A percentile compares a stretch with the other conserved stretches of the same genome.
These are phyloP conservation scores for Spodoptera picta DNA, from an alignment of 2,888 invertebrate species.

Conservation along the genomic window DNA sequence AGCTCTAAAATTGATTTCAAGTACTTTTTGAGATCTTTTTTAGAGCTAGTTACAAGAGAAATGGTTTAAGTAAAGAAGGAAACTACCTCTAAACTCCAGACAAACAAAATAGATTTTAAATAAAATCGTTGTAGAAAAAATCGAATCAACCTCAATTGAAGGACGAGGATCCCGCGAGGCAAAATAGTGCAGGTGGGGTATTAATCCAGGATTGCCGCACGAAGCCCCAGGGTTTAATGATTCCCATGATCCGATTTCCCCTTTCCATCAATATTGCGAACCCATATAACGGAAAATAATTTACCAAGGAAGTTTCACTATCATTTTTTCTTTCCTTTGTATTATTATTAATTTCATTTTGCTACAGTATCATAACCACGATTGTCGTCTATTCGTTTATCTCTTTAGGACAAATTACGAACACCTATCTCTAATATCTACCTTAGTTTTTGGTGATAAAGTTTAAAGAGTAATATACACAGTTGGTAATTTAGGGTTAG, in stretches of 20 bases:
- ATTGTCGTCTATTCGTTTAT: no score
- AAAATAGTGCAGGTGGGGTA: constrained; percentile 48
- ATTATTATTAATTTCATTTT: no score
- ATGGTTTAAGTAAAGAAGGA: constrained; percentile 1
- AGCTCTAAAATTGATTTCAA: no score
- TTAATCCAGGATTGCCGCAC: constrained; percentile 44
- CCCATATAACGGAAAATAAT: constrained; percentile 9
- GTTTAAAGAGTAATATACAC: no score
- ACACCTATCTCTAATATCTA: no score
- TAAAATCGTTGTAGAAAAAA: constrained; percentile 49
- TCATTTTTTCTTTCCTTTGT: no score
- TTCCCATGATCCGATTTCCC: constrained; percentile 51
- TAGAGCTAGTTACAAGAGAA: no score
- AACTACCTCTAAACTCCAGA: constrained; percentile 19
- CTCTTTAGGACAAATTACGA: no score
- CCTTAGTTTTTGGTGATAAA: no score
- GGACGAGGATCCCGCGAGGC: constrained; percentile 43
- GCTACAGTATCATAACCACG: no score
- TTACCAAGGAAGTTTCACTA: background rate
- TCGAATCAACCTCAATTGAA: constrained; percentile 46
- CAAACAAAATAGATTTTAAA: constrained; percentile 35
- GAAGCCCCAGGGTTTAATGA: constrained; percentile 49
- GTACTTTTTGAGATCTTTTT: no score
- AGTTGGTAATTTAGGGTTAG: no score
- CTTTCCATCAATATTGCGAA: constrained; percentile 46